Evolutionary conservation across 2,888 invertebrate species (phyloP).

Genomic region (Stratiomys singularior): DNA sequence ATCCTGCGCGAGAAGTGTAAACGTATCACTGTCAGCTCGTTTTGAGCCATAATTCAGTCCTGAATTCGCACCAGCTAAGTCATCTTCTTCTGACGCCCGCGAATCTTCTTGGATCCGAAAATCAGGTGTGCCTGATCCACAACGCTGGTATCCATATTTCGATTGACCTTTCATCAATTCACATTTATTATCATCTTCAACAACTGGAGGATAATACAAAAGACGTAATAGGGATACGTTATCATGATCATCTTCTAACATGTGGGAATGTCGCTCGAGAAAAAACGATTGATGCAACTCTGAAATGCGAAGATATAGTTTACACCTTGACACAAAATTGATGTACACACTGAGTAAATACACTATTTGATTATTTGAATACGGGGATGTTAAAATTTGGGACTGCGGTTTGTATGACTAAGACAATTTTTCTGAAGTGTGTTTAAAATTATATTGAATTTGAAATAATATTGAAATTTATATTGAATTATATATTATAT

Average conservation of each 20-base stretch:
- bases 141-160: constrained; percentile 65
- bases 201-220: constrained; percentile 77
- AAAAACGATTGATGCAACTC: constrained; percentile 72
- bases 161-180: constrained; percentile 65
- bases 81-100: constrained; percentile 55
- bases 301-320: constrained; percentile 56
- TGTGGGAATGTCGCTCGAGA: constrained; percentile 73
- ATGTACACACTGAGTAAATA: too few species aligned
- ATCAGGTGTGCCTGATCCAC: constrained; percentile 61
- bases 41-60: constrained; percentile 56
- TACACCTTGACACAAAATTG: too few species aligned
- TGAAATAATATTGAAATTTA: too few species aligned
- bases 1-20: constrained; percentile 79
- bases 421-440: too few species aligned
- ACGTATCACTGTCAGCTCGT: constrained; percentile 78
- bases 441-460: too few species aligned
- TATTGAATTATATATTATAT: too few species aligned
- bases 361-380: too few species aligned
- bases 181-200: constrained; percentile 70
- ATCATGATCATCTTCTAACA: constrained; percentile 71
- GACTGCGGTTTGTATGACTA: too few species aligned
- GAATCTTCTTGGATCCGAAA: constrained; percentile 63
- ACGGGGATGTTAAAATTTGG: too few species aligned
- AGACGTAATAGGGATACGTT: constrained; percentile 76
- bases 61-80: constrained; percentile 53